Base-by-base conservation (phyloP, 2,888 invertebrate genomes). In the Plagodis pulveraria region DNA sequence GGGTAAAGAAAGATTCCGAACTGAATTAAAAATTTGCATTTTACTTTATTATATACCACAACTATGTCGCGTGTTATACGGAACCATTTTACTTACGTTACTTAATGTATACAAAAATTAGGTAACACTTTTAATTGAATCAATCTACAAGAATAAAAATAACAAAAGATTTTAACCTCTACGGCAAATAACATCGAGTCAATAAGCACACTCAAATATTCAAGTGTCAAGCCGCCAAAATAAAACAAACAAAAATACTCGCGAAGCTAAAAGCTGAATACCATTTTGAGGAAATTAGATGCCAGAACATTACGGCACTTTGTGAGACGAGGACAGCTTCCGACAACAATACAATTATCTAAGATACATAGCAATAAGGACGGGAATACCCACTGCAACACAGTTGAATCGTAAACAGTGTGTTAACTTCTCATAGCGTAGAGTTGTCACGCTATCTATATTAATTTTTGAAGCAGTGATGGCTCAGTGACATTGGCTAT, bases 281-380 rank as follows among this genome's bases (percentile, higher is more conserved):
- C 56, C 60, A 60, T 60, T 59, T 61, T 11, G 56, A 56, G 60
- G 60, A 61, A 56, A 61, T 61, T 61, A 61, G 60, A 61, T 61
- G 60, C 52, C 48, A 58, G 49, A 52, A 58, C 54, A 51, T 57
- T 46, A 59, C 40, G 44, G 54, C 56, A 58, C 58, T 58, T 52
- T 46, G 52, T 33, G 56, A 53, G 50, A 51, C 47, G 54, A 55
- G 57, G 63, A 42, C 12, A 58, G 58, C 35, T 52, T 43, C 62
- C 54, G 55, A 56, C 57, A 58, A 61, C 61, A 59, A 63, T 62
- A 63, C 58, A 62, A 63, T 66, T 63, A 66, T 58, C 54, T 54
- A 58, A 53, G 53, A 63, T 58, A 54, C 60, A 57, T 62, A 60
- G 58, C 48, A 57, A 54, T 55, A 56, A 55, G 58, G 52, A 43